Conservation (phyloP, 2,888 invertebrate species). For the Lasioglossum lativentre region DNA sequence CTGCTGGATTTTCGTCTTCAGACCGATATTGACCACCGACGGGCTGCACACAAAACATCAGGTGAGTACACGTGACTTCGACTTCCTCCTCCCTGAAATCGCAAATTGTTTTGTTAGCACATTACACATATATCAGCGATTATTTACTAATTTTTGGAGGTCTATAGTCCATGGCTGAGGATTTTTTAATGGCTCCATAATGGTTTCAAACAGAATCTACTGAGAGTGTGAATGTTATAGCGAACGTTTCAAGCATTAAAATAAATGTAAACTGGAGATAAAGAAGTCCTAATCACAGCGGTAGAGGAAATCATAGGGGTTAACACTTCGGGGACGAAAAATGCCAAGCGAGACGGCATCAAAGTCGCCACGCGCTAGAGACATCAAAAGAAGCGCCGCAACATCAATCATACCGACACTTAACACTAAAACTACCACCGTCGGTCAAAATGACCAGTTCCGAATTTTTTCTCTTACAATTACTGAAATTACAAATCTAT, state of each 20-base stretch:
- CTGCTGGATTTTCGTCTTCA: conserved; percentile 48
- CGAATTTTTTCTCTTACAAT: neutral
- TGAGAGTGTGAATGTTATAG: neutral
- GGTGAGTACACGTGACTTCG: conserved; percentile 45
- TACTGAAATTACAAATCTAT: neutral
- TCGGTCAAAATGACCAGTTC: neutral
- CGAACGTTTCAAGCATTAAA: neutral
- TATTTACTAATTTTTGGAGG: neutral
- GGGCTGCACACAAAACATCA: neutral
- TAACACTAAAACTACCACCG: neutral
- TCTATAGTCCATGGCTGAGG: neutral
- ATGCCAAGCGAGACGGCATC: neutral
- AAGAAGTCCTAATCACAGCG: neutral
- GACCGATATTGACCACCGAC: conserved; percentile 15
- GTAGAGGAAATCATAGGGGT: neutral
- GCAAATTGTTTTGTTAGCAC: neutral
- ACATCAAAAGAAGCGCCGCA: neutral
- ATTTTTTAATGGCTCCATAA: neutral
- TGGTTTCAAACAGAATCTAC: neutral
- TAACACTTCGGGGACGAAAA: neutral
- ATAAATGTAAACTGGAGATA: neutral
- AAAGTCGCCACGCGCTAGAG: neutral
- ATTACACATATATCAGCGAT: neutral
- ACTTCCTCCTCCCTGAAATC: neutral
- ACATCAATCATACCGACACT: neutral